These are phyloP conservation scores for Scarus forsteni DNA, from an alignment of 2,797 vertebrate genomes.

Conservation along the genomic window DNA sequence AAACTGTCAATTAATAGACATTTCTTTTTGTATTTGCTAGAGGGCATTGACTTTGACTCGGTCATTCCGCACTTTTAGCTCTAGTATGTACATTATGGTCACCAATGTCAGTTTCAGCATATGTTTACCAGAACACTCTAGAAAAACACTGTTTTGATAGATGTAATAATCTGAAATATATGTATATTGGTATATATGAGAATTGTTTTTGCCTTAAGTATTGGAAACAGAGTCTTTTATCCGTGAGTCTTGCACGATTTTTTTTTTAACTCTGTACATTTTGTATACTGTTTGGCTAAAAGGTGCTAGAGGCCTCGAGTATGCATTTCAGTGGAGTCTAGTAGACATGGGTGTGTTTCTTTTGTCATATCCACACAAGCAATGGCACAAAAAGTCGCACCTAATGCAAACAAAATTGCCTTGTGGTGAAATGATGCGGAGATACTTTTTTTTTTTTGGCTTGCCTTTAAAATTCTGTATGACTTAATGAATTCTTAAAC, in stretches of 20 bases:
- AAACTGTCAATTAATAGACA: slow-evolving; percentile 38
- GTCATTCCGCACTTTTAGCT: slow-evolving; percentile 80
- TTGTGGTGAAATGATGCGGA: background rate
- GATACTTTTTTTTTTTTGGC: background rate
- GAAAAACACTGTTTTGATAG: slow-evolving; percentile 75
- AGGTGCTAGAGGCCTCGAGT: slow-evolving; percentile 84
- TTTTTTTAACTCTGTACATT: slow-evolving; percentile 67
- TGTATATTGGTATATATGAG: slow-evolving; percentile 84
- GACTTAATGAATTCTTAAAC: too few relatives aligned
- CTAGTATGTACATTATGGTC: slow-evolving; percentile 59
- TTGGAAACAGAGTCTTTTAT: slow-evolving; percentile 85
- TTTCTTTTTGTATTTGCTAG: slow-evolving; percentile 60
- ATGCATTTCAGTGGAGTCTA: slow-evolving; percentile 76
- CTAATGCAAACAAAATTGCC: background rate
- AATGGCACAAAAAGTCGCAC: slow-evolving; percentile 37
- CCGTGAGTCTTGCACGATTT: slow-evolving; percentile 83
- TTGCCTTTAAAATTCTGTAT: background rate
- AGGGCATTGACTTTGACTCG: slow-evolving; percentile 65
- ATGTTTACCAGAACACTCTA: slow-evolving; percentile 73
- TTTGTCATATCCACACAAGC: slow-evolving; percentile 50
- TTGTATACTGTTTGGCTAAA: slow-evolving; percentile 78
- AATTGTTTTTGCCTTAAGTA: slow-evolving; percentile 89
- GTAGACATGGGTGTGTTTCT: slow-evolving; percentile 71
- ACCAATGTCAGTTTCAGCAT: slow-evolving; percentile 54
- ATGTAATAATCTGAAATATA: slow-evolving; percentile 79